These are phyloP conservation scores for Hipparchia sbordonii DNA, from an alignment of 2,888 invertebrate genomes.

Conservation along the genomic window DNA sequence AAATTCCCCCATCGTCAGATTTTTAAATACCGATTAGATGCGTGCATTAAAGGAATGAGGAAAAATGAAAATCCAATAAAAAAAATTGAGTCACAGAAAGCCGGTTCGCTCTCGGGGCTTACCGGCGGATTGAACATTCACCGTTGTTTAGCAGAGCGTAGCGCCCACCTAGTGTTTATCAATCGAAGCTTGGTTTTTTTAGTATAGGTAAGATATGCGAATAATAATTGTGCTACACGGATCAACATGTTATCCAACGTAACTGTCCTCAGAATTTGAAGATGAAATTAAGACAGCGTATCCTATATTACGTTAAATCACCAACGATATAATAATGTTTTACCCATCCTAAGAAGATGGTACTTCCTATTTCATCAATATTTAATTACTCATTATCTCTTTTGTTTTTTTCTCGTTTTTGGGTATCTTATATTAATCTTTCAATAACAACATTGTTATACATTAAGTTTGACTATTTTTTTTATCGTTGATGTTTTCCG, in stretches of 20 bases:
- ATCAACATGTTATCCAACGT: conserved; percentile 3
- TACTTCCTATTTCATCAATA: not conserved
- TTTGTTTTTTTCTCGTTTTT: not conserved
- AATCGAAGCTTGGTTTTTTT: conserved; percentile 1
- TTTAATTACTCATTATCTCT: not conserved
- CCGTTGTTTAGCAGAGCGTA: not conserved
- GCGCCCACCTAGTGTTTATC: not conserved
- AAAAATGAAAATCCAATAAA: not conserved
- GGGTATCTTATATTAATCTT: no score
- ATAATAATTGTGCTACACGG: not conserved
- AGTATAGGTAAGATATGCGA: not conserved
- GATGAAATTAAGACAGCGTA: not conserved
- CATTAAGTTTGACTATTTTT: no score
- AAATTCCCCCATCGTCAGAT: not conserved
- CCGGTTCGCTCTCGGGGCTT: conserved; percentile 19
- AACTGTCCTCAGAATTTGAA: not conserved
- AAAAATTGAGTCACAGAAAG: conserved; percentile 20
- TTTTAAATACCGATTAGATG: conserved; percentile 15
- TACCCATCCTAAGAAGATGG: no score
- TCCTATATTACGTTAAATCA: not conserved
- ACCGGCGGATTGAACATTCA: conserved; percentile 4
- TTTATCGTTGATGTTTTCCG: no score
- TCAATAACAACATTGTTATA: no score
- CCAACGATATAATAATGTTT: no score
- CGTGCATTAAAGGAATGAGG: conserved; percentile 16